Conservation (phyloP, 2,113 vertebrate genomes). For the Grammomys dolichurus region DNA sequence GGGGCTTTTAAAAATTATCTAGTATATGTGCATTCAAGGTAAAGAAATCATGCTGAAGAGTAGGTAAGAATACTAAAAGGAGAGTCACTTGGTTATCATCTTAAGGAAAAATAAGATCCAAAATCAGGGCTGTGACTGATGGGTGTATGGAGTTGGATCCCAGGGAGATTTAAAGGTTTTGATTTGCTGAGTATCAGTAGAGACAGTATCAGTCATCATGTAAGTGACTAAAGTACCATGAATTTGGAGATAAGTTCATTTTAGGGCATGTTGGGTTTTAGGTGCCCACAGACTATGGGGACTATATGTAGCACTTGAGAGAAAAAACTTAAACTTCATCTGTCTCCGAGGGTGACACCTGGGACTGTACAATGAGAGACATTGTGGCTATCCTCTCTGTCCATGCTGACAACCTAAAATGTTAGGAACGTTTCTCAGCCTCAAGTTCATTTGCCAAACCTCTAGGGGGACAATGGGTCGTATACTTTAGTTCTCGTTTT, state of each 20-base stretch:
- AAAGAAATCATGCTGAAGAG: slow-evolving; percentile 22
- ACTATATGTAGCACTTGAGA: slow-evolving; percentile 2
- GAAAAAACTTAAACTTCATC: not conserved
- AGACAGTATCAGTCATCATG: not conserved
- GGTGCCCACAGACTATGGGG: not conserved
- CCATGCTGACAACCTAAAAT: slow-evolving; percentile 55
- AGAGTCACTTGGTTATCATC: not conserved
- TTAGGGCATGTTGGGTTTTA: slow-evolving; percentile 12
- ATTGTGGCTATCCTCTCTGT: slow-evolving; percentile 6
- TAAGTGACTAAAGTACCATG: slow-evolving; percentile 3
- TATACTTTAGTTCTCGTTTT: slow-evolving; percentile 37
- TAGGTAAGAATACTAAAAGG: slow-evolving; percentile 21
- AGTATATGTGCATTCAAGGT: not conserved
- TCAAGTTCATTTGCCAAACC: not conserved
- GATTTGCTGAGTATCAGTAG: not conserved
- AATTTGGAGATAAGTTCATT: slow-evolving; percentile 11
- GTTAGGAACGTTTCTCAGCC: slow-evolving; percentile 42
- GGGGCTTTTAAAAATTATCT: not conserved
- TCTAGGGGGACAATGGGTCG: not conserved
- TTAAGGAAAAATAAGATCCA: not conserved
- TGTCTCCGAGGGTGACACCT: not conserved
- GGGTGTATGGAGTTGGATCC: not conserved
- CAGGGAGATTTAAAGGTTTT: slow-evolving; percentile 5
- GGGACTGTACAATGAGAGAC: not conserved
- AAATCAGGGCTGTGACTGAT: not conserved